Conservation (phyloP, 2,113 vertebrate species). For the Hyaena hyaena region DNA sequence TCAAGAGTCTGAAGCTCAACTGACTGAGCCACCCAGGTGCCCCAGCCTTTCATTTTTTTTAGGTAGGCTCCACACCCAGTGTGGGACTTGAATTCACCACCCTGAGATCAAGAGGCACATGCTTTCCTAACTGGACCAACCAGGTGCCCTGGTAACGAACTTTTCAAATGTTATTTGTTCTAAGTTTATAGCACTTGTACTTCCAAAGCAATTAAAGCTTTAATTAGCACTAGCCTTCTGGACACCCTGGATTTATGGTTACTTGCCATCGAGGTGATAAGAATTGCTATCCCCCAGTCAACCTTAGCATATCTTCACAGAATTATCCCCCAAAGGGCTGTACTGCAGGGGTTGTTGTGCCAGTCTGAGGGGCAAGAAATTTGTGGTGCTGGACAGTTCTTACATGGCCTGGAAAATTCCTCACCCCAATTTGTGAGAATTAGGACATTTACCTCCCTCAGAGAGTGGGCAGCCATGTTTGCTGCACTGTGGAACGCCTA, state of each 20-base stretch:
- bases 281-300: neutral
- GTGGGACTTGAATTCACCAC: neutral
- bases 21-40: neutral
- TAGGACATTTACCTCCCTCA: neutral
- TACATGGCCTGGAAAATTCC: neutral
- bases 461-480: neutral
- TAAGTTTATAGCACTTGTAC: neutral
- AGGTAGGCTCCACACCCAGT: neutral
- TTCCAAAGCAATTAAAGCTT: neutral
- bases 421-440: neutral
- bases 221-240: neutral
- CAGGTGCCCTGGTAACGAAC: neutral
- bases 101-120: neutral
- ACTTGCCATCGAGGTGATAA: neutral
- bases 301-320: neutral
- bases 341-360: neutral
- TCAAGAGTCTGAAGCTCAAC: neutral
- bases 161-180: neutral
- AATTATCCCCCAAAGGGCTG: neutral
- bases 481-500: neutral
- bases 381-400: neutral
- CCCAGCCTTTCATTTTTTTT: neutral
- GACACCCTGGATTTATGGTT: neutral
- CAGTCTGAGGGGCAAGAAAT: neutral
- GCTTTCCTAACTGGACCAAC: neutral